Base-by-base conservation (phyloP, 2,113 vertebrate genomes). In the Oceanodroma tethys region DNA sequence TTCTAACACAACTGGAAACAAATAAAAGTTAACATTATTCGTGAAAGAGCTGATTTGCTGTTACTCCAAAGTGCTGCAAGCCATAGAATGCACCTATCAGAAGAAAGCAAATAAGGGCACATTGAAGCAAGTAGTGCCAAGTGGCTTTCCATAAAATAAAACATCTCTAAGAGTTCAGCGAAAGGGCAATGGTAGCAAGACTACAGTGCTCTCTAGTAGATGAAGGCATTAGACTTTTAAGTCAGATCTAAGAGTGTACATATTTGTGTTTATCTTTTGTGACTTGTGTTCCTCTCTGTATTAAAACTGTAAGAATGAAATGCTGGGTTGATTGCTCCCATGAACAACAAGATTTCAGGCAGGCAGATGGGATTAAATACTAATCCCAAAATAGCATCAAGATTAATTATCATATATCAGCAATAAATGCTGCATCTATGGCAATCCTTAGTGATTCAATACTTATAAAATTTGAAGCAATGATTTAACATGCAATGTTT, bases 141-240 rank as follows among this genome's bases (percentile, higher is more conserved):
- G 78, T 10, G 26, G 23, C 16, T 90, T 96, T 45, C 72, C 58
- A 79, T 65, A 91, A 88, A 67, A 92, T 42, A 85, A 94, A 93
- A 63, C 21, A 60, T 53, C 21, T 53, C 47, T 47, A 12, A 81
- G 76, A 90, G 81, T 96, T 97, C 91, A 96, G 36, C 29, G 6
- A 94, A 96, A 95, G 72, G 91, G n/a, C 81, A 97, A 75, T n/a
- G 67, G n/a, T 53, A 82, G 89, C 47, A 90, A 66, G 58, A 91
- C 32, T 50, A 34, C 19, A 20, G 15, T 30, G 27, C 7, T 81
- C 16, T 80, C 62, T 74, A 47, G 53, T n/a, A 95, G 91, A 93
- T 25, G 11, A 74, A 55, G 75, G 27, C 27, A 42, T 92, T 38
- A 67, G 55, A 89, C 68, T 74, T 67, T 76, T 47, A 90, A 72